Conservation (phyloP, 2,888 invertebrate species). For the Leucania comma region DNA sequence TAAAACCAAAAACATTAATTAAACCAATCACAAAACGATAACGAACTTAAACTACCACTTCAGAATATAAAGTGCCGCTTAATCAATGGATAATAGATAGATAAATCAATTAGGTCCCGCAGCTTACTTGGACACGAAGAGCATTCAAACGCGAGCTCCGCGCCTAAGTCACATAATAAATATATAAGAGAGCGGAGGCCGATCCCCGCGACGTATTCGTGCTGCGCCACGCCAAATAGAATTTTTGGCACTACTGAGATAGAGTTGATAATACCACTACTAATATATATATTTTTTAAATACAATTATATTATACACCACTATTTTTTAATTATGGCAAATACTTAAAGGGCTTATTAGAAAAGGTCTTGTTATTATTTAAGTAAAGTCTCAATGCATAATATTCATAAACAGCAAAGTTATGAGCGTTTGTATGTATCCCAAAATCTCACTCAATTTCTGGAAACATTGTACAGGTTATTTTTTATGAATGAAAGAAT, state of each 20-base stretch:
- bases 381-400: too few relatives aligned
- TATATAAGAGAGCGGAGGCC: conserved; percentile 64
- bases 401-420: too few relatives aligned
- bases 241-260: conserved; percentile 74
- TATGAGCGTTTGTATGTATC: too few relatives aligned
- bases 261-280: conserved; percentile 67
- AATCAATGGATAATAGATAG: conserved; percentile 19
- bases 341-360: too few relatives aligned
- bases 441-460: too few relatives aligned
- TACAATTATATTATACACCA: too few relatives aligned
- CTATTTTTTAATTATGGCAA: too few relatives aligned
- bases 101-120: conserved; percentile 54
- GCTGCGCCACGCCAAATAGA: conserved; percentile 83
- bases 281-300: neutral
- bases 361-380: too few relatives aligned
- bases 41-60: neutral
- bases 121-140: conserved; percentile 19
- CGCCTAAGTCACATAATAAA: conserved; percentile 63
- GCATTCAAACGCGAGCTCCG: conserved; percentile 34
- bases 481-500: too few relatives aligned
- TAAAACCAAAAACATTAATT: conserved; percentile 4
- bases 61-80: conserved; percentile 25
- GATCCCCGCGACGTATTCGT: conserved; percentile 80
- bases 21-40: conserved; percentile 25
- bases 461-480: too few relatives aligned